Percentiles rank a stretch among this genome's conserved stretches.
phyloP scores from a whole-genome alignment of 2,113 vertebrate species.

The Hucho hucho region DNA sequence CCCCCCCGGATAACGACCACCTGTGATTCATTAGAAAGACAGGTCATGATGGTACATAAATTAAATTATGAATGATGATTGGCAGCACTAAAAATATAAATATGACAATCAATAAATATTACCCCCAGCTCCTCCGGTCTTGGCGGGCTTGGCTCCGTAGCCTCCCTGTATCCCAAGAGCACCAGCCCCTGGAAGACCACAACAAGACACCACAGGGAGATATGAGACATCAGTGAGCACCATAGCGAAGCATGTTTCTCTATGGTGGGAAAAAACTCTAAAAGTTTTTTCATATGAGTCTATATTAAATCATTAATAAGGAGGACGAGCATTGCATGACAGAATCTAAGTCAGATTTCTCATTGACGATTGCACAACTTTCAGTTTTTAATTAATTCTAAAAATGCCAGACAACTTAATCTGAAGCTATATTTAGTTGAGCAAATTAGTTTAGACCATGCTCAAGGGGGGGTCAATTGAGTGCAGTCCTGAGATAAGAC shows the following conservation, averaged over 20 bases:
- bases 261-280: too few relatives aligned
- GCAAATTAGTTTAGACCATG: background rate
- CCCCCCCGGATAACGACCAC: slow-evolving; percentile 49
- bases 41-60: background rate
- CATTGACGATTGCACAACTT: too few relatives aligned
- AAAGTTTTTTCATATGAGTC: too few relatives aligned
- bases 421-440: background rate
- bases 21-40: slow-evolving; percentile 24
- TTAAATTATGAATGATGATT: background rate
- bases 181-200: slow-evolving; percentile 42
- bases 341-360: too few relatives aligned
- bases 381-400: too few relatives aligned
- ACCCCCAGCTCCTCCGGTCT: slow-evolving; percentile 50
- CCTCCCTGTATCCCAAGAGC: slow-evolving; percentile 54
- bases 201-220: background rate
- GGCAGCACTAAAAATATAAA: background rate
- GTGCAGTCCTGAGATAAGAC: background rate
- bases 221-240: background rate
- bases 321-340: too few relatives aligned
- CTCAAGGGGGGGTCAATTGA: background rate
- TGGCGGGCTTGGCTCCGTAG: slow-evolving; percentile 63
- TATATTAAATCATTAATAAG: too few relatives aligned
- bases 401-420: too few relatives aligned
- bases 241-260: background rate
- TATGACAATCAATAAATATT: background rate